A percentile compares a stretch with the other conserved stretches of the same genome.
phyloP scores from a whole-genome alignment of 2,113 vertebrate species.

The Pongo abelii region DNA sequence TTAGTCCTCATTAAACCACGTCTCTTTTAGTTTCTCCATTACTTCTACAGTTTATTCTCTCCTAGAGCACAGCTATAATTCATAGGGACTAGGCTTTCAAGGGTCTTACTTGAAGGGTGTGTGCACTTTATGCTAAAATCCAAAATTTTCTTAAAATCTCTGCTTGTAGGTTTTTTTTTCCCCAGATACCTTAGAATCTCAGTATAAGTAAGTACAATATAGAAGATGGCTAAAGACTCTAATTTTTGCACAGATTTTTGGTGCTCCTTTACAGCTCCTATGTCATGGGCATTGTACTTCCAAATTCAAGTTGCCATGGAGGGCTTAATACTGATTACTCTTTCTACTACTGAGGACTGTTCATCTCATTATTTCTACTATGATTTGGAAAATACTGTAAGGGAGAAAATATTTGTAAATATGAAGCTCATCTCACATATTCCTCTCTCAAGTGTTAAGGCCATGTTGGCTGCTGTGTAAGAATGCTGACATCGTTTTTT shows the following conservation, averaged over 20 bases:
- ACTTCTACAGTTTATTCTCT: not conserved
- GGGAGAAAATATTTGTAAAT: not conserved
- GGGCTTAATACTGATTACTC: not conserved
- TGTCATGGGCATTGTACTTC: not conserved
- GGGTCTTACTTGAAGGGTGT: not conserved
- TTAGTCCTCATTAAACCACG: not conserved
- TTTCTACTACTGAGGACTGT: not conserved
- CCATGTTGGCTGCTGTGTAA: not conserved
- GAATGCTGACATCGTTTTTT: not conserved
- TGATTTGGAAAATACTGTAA: not conserved
- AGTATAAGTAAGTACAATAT: not conserved
- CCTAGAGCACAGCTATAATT: not conserved
- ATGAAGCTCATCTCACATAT: not conserved
- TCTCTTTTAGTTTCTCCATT: not conserved
- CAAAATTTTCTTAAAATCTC: not conserved
- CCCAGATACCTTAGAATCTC: not conserved
- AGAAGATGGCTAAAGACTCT: not conserved
- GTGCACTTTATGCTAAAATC: not conserved
- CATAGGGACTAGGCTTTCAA: not conserved
- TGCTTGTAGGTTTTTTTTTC: not conserved
- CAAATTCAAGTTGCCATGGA: not conserved
- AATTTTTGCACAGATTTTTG: not conserved
- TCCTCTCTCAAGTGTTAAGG: not conserved
- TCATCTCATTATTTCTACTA: not conserved
- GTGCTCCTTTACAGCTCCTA: fast-evolving